These are phyloP conservation scores for Myrmecobius fasciatus DNA, from an alignment of 2,113 vertebrate species.

Conservation along the genomic window DNA sequence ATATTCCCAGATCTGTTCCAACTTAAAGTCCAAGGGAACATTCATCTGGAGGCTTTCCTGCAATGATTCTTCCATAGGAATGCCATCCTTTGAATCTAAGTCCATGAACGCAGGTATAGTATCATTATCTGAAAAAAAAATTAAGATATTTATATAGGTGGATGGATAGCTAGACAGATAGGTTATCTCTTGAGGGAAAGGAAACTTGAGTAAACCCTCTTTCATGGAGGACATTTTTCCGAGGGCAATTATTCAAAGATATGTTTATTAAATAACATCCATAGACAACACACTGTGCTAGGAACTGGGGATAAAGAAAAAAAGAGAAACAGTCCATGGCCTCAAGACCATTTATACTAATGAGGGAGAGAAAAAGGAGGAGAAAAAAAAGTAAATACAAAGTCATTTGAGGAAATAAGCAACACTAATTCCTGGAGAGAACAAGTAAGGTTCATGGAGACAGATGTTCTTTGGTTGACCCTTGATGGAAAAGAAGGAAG, in stretches of 20 bases:
- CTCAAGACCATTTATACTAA: not conserved
- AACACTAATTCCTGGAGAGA: not conserved
- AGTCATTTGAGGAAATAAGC: not conserved
- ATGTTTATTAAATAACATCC: not conserved
- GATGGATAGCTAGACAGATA: not conserved
- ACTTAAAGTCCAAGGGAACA: not conserved
- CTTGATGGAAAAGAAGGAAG: not conserved
- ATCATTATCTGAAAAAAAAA: not conserved
- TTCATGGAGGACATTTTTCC: not conserved
- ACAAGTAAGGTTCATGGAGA: not conserved
- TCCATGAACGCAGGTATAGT: not conserved
- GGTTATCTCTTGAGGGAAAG: not conserved
- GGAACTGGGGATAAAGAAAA: not conserved
- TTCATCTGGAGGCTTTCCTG: not conserved
- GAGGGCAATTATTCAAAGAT: not conserved
- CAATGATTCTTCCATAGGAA: not conserved
- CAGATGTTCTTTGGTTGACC: not conserved
- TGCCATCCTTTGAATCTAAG: not conserved
- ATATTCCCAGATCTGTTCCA: constrained; percentile 18
- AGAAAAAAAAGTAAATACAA: not conserved
- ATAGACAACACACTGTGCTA: not conserved
- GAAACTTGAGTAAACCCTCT: not conserved
- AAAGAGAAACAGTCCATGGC: not conserved
- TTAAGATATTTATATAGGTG: not conserved
- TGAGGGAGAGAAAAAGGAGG: not conserved